A percentile compares a stretch with the other conserved stretches of the same genome.
Conservation (phyloP, 2,888 invertebrate species). For the Cheilosia variabilis region DNA sequence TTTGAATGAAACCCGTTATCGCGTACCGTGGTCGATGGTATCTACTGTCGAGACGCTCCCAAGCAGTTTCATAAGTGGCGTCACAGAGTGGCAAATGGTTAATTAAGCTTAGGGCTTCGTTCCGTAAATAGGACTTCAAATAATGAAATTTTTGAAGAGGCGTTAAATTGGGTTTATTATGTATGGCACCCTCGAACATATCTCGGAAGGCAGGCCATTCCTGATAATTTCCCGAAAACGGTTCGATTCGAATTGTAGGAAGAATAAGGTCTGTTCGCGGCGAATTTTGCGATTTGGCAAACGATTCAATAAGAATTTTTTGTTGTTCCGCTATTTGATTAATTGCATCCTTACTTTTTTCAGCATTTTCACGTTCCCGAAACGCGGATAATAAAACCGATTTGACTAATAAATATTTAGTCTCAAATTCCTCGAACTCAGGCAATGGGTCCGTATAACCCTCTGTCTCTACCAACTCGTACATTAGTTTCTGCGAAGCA, state of each 20-base stretch:
- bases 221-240: background rate
- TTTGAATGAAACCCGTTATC: slow-evolving; percentile 9
- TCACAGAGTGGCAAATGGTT: slow-evolving; percentile 8
- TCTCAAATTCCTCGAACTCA: background rate
- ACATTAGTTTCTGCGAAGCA: background rate
- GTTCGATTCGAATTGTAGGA: slow-evolving; percentile 8
- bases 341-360: background rate
- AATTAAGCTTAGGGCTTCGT: slow-evolving; percentile 24
- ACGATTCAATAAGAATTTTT: no score
- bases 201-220: background rate
- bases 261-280: slow-evolving; percentile 13
- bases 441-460: background rate
- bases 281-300: slow-evolving; percentile 4
- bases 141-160: slow-evolving; percentile 6
- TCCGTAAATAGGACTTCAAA: background rate
- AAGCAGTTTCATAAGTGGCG: background rate
- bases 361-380: slow-evolving; percentile 14
- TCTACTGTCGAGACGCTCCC: background rate
- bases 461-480: background rate
- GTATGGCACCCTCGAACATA: slow-evolving; percentile 18
- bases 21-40: slow-evolving; percentile 15
- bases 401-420: background rate
- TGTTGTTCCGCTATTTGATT: no score
- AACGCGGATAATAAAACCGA: slow-evolving; percentile 8
- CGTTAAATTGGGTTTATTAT: background rate